Percentiles rank a stretch among this genome's conserved stretches.
Conservation (phyloP, 1,140 invertebrate genomes). For the Ylistrum balloti region DNA sequence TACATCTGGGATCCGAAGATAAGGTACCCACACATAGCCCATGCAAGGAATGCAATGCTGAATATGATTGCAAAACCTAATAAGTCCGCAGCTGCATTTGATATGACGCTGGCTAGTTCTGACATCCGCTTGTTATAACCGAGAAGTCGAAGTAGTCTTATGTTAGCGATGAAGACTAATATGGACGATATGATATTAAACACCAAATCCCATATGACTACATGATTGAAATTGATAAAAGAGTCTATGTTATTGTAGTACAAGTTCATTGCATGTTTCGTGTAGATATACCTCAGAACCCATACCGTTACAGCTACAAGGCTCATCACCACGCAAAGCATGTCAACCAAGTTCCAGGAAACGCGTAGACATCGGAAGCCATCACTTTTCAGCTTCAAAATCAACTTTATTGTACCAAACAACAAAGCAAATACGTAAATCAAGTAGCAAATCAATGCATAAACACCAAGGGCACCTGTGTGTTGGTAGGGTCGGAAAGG, state of each 20-base stretch:
- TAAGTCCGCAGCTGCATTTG: conserved; percentile 42
- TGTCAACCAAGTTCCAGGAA: conserved; percentile 57
- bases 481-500: conserved; percentile 66
- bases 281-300: conserved; percentile 45
- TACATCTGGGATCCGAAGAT: conserved; percentile 52
- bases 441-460: conserved; percentile 68
- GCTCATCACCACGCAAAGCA: conserved; percentile 42
- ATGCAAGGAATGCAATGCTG: conserved; percentile 45
- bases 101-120: conserved; percentile 55
- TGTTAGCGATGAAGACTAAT: conserved; percentile 56
- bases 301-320: conserved; percentile 44
- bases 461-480: conserved; percentile 62
- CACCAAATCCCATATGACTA: conserved; percentile 63
- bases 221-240: conserved; percentile 64
- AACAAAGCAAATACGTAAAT: conserved; percentile 66
- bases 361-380: conserved; percentile 16
- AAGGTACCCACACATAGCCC: conserved; percentile 49
- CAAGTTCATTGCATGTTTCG: conserved; percentile 49
- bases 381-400: conserved; percentile 56
- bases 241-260: conserved; percentile 52
- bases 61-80: conserved; percentile 52
- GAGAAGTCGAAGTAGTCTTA: conserved; percentile 60
- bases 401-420: conserved; percentile 57
- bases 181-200: conserved; percentile 54
- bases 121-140: conserved; percentile 63